Evolutionary conservation across 2,797 vertebrate species (phyloP), one percentile per base, ranked within the genome.

Genomic region (Serranus cabrilla): DNA sequence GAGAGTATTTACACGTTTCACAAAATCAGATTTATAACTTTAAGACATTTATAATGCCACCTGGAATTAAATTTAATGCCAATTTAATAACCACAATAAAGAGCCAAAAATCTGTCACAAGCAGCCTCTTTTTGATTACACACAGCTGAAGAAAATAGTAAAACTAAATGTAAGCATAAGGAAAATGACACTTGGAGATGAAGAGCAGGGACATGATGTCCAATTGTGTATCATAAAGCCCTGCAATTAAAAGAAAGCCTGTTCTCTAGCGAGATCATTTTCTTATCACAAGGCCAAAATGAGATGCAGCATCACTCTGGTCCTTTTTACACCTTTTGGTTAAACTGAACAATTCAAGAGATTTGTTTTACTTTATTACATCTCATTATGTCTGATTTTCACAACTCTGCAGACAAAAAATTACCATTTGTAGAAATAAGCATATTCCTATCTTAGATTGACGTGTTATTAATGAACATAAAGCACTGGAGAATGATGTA

Each of bases 71-170:
- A 83, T 85, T 78, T 74, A 82, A 86, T 63, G 59, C 40, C 55
- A 55, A 47, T 81, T 87, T 85, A 80, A 87, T 80, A 84, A 78
- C 60, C 37, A 72, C 81, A 80, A 78, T 89, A 81, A 87, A 84
- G 67, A 66, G 63, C 20, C 31, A 23, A 4, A 78, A 86, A 80
- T 74, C 66, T 81, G 78, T 75, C 64, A 69, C 76, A 56, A 64
- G 55, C 70, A 42, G 74, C 67, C 39, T 75, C 63, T 59, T 54
- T 76, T 40, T 82, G 64, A 84, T 84, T 66, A 59, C 46, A 68
- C 58, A 59, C 69, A 79, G 65, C 82, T 61, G 71, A 87, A 79
- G 64, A 59, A 59, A 82, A 67, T 47, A 83, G 46, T 85, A 65
- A 84, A 87, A 87, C 23, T 81, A 81, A 82, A 78, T 46, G 57